Percentiles rank a stretch among this genome's conserved stretches.
These are phyloP conservation scores for Parnassius apollo DNA, from an alignment of 2,888 invertebrate species.

Conservation along the genomic window DNA sequence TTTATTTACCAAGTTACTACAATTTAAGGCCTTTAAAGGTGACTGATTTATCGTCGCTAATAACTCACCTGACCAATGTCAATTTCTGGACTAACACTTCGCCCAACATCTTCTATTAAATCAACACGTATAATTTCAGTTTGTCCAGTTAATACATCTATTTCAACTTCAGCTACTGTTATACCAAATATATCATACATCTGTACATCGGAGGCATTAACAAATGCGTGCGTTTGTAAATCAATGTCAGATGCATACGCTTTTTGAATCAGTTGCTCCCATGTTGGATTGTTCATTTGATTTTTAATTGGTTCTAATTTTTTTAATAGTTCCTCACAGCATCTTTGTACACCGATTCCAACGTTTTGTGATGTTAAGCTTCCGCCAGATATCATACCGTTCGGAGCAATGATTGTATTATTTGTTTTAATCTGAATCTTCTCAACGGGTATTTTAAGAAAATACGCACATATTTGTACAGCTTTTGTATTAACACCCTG, in stretches of 20 bases:
- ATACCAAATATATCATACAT: conserved; percentile 72
- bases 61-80: conserved; percentile 83
- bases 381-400: conserved; percentile 83
- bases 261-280: conserved; percentile 69
- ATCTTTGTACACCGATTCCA: conserved; percentile 71
- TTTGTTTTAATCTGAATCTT: conserved; percentile 84
- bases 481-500: conserved; percentile 88
- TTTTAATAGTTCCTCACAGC: conserved; percentile 65
- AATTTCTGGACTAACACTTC: conserved; percentile 82
- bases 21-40: too few species aligned
- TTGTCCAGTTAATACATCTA: conserved; percentile 87
- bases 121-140: conserved; percentile 81
- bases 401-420: conserved; percentile 82
- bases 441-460: conserved; percentile 82
- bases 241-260: conserved; percentile 49
- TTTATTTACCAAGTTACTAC: too few species aligned
- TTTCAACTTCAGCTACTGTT: conserved; percentile 83
- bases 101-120: conserved; percentile 83
- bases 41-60: neutral
- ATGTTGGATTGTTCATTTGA: conserved; percentile 58
- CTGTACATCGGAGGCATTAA: conserved; percentile 34
- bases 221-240: conserved; percentile 45
- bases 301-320: conserved; percentile 64
- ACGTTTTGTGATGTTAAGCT: conserved; percentile 84
- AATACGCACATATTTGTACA: conserved; percentile 83